Percentiles rank a stretch among this genome's conserved stretches.
Conservation (phyloP, 2,888 invertebrate species). For the Meganola albula region DNA sequence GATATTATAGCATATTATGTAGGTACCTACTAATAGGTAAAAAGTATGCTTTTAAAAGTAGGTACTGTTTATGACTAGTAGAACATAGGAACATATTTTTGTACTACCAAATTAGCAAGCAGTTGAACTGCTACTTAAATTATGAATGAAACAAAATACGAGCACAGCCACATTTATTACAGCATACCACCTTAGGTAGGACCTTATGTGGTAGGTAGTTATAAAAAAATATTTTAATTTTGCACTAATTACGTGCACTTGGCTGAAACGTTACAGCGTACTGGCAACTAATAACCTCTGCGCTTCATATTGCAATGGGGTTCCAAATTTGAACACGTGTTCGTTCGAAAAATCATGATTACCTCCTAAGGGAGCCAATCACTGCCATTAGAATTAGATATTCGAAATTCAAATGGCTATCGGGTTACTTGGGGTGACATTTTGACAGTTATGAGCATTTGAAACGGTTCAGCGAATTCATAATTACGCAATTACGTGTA, state of each 20-base stretch:
- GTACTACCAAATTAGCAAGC: no score
- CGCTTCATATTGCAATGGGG: conserved; percentile 64
- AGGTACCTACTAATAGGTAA: no score
- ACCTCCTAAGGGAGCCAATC: conserved; percentile 75
- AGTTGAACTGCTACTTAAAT: no score
- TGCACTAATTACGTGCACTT: conserved; percentile 30
- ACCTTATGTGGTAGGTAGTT: no score
- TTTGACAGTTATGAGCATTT: conserved; percentile 46
- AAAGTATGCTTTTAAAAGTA: no score
- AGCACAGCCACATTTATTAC: no score
- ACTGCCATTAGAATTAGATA: conserved; percentile 74
- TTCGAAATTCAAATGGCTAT: conserved; percentile 67
- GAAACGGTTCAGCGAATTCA: conserved; percentile 30
- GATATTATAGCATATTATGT: no score
- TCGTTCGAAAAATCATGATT: conserved; percentile 73
- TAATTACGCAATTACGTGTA: conserved; percentile 31
- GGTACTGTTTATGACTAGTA: no score
- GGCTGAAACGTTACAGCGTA: conserved; percentile 20
- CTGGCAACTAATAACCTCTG: conserved; percentile 35
- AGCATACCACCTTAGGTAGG: no score
- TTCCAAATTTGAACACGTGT: conserved; percentile 72
- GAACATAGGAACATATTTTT: no score
- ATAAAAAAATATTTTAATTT: conserved; percentile 30
- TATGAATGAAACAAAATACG: no score
- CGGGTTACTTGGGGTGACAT: conserved; percentile 64